Base-by-base conservation (phyloP, 2,797 vertebrate species). In the Merluccius polli region DNA sequence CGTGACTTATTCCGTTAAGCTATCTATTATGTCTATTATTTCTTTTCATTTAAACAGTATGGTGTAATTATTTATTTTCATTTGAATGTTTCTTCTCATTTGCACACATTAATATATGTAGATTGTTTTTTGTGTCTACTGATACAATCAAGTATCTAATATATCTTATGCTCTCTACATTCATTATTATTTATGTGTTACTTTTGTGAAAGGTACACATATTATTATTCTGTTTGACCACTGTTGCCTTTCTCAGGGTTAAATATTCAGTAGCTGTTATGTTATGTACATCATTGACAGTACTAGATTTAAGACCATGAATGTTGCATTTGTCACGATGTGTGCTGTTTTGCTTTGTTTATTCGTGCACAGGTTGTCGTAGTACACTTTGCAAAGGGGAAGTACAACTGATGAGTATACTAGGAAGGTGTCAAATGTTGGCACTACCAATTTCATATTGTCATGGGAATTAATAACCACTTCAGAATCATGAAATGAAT, bases 181-280 rank as follows among this genome's bases (percentile, higher is more conserved):
- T 41, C 6, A 48, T 48, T 44, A 16, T 44, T 48, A 16, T 4
- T 52, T 48, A 48, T 59, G 6, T 59, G 5, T 65, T 27, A 27
- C 27, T 65, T 27, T 65, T 27, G 24, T 65, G 59, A 65, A 65
- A 65, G 59, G 59, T 65, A 27, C 52, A 59, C 52, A 52, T 18
- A 52, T 52, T 18, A 15, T 59, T 8, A 4, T 65, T 18, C 21
- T 59, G 59, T 65, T 65, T 65, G 59, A 65, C 59, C 59, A 65
- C 59, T 27, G 59, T 65, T n/a, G 59, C 59, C 59, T 65, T 59
- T 59, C 59, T 65, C 59, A 65, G 59, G 59, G n/a, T 63, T 59
- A 1, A 59, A 9, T 24, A 11, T 63, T 63, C 59, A 63, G 12
- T 24, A 63, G 10, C 59, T 12, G n/a, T 27, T 27, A 9, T 65